Evolutionary conservation across 2,113 vertebrate genomes (phyloP), one percentile per base, ranked within the genome.

Genomic region (Tympanuchus pallidicinctus): DNA sequence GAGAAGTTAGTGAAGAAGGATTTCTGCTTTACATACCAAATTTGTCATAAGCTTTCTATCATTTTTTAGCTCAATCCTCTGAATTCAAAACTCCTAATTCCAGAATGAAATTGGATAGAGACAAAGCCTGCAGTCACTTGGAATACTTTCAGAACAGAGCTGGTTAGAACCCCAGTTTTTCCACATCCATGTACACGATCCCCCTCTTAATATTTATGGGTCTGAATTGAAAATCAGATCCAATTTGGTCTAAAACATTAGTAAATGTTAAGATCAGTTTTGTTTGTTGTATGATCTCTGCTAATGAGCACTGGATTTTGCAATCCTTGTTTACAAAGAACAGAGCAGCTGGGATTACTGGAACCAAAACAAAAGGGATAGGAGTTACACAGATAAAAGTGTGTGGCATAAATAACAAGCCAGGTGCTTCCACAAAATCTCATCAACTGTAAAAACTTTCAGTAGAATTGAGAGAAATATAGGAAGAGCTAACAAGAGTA

Each of bases 21-120:
- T 94, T 93, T 92, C 54, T 93, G 67, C 18, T 54, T 86, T 82
- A 83, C 47, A 74, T 95, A 93, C 40, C 18, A 18, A 82, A 40
- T 12, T 52, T 83, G 47, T 59, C 75, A 92, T 69, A 90, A 96
- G 69, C 43, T 88, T 97, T 80, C 90, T 42, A 89, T 96, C 93
- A 96, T 65, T 84, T 73, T 96, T 93, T 86, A 88, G 32, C 70
- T 82, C 67, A 87, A 89, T 89, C 79, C 73, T 94, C 72, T 86
- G 75, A 84, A 88, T 89, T 93, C 67, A 89, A 93, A 94, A 59
- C 48, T 88, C 88, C 82, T 95, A 84, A 45, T 94, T 95, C 92
- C 32, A 34, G 60, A 54, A 90, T 93, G 72, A 95, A 97, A 92
- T 80, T 25, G 34, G 59, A 89, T 75, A 84, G 82, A 92, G n/a